These are phyloP conservation scores for Parazoanthus atlanticus DNA, from an alignment of 92 coral and sea anemone species.

Conservation along the genomic window DNA sequence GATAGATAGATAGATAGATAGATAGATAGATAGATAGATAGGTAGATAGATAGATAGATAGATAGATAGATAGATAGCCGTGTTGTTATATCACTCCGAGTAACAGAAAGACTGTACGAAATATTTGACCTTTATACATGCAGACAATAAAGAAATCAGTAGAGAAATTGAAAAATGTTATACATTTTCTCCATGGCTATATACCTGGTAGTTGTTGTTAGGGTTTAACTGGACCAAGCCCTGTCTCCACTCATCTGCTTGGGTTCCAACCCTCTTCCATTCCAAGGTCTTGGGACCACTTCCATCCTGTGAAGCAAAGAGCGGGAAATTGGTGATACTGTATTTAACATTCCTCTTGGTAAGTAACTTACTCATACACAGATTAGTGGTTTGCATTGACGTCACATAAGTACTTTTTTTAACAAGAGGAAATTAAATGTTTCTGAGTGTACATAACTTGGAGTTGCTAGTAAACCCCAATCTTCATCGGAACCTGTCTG, in stretches of 20 bases:
- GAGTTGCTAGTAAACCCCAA: too few relatives aligned
- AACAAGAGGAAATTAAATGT: too few relatives aligned
- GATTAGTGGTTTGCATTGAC: too few relatives aligned
- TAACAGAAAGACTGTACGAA: too few relatives aligned
- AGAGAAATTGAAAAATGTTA: neutral
- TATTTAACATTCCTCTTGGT: neutral
- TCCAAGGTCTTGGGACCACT: slow-evolving; percentile 45
- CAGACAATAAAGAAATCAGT: neutral
- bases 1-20: too few relatives aligned
- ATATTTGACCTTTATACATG: neutral
- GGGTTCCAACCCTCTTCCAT: slow-evolving; percentile 85
- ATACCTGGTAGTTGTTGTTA: slow-evolving; percentile 65
- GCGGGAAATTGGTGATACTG: neutral
- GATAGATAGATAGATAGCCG: too few relatives aligned
- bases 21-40: too few relatives aligned
- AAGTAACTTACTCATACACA: neutral
- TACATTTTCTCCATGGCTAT: neutral
- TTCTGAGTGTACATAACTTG: too few relatives aligned
- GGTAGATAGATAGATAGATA: too few relatives aligned
- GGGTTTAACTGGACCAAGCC: slow-evolving; percentile 77
- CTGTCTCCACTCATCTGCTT: slow-evolving; percentile 83
- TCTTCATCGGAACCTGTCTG: too few relatives aligned
- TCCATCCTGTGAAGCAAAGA: slow-evolving; percentile 50
- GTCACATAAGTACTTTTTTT: neutral
- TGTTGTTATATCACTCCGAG: too few relatives aligned